Evolutionary conservation across 2,888 invertebrate species (phyloP).

Genomic region (Ametastegia equiseti): DNA sequence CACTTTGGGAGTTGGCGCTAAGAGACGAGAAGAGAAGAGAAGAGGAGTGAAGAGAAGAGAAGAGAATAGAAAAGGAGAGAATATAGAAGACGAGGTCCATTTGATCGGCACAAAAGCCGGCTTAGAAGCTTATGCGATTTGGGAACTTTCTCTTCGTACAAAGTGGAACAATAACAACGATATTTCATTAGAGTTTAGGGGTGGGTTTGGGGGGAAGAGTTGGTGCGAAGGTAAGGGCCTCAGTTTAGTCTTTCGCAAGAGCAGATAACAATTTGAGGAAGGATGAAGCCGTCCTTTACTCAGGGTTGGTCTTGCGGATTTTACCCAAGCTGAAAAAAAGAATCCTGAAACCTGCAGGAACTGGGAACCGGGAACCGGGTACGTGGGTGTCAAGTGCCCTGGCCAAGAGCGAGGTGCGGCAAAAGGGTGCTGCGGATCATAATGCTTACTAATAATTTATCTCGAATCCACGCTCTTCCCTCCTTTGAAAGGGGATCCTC

Average conservation of each 20-base stretch:
- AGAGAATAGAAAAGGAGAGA: no score
- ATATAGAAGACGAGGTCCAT: not conserved
- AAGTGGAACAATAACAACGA: conserved; percentile 35
- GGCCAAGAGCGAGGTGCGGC: not conserved
- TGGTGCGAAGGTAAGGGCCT: not conserved
- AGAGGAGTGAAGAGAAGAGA: no score
- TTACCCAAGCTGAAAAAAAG: not conserved
- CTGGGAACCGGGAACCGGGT: no score
- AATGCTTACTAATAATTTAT: conserved; percentile 42
- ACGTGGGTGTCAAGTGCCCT: conserved; percentile 27
- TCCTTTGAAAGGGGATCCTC: conserved; percentile 44
- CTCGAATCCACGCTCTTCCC: conserved; percentile 23
- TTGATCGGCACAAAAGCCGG: conserved; percentile 32
- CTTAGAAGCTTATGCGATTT: conserved; percentile 36
- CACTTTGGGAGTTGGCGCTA: conserved; percentile 18
- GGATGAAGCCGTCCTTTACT: not conserved
- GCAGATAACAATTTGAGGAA: conserved; percentile 18
- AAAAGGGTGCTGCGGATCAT: conserved; percentile 38
- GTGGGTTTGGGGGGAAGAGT: not conserved
- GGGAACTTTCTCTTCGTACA: conserved; percentile 16
- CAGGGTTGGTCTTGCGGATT: conserved; percentile 8
- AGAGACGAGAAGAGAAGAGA: not conserved
- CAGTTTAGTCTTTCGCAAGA: not conserved
- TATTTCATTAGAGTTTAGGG: conserved; percentile 25
- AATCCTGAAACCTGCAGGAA: not conserved